Conservation (phyloP, 23 tunicate species). For the Ascidia mentula region DNA sequence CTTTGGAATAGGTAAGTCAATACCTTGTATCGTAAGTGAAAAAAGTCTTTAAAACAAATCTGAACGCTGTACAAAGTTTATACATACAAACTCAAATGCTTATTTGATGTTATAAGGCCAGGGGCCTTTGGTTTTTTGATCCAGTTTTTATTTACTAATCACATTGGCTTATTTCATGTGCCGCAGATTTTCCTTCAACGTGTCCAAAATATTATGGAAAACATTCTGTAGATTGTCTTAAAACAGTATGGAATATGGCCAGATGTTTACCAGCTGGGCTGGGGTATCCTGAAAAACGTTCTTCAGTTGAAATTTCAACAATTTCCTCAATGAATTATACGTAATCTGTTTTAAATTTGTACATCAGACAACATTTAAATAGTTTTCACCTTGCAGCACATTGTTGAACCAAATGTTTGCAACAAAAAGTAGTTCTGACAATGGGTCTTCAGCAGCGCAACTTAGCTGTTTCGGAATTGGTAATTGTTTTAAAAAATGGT, state of each 20-base stretch:
- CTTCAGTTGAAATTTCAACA: neutral
- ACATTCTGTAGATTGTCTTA: constrained; percentile 18
- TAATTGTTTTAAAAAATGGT: neutral
- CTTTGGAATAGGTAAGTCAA: constrained; percentile 6
- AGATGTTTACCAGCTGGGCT: constrained; percentile 21
- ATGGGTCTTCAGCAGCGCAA: neutral
- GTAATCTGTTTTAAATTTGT: no score
- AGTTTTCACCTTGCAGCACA: neutral
- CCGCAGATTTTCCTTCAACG: neutral
- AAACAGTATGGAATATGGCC: constrained; percentile 18
- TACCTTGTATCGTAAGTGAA: no score
- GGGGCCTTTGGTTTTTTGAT: no score
- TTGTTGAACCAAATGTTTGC: neutral
- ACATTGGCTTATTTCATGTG: no score
- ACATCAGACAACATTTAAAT: no score
- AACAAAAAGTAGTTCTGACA: neutral
- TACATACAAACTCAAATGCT: no score
- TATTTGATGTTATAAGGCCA: no score
- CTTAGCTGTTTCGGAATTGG: neutral
- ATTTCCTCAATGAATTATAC: neutral
- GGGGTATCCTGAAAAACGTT: constrained; percentile 10
- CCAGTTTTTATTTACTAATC: no score
- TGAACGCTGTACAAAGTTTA: no score
- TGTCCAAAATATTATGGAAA: constrained; percentile 24
- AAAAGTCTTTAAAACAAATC: no score